Percentiles rank a stretch among this genome's conserved stretches.
Evolutionary conservation across 1,140 invertebrate species (phyloP).

Genomic region (Diprion similis): DNA sequence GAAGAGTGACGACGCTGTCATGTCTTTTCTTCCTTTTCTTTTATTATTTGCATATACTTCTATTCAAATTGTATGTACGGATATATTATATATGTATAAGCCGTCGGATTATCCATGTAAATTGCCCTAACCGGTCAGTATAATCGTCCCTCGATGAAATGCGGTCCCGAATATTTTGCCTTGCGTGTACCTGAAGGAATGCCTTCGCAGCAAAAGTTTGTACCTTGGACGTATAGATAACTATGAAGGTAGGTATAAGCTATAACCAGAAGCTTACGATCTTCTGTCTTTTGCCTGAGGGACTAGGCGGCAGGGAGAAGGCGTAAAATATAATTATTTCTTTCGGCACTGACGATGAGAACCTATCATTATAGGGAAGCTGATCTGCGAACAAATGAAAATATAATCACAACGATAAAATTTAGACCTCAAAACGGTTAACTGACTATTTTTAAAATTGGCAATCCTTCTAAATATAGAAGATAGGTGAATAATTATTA

Average conservation of each 20-base stretch:
- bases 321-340: constrained; percentile 1
- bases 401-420: not conserved
- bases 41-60: no score
- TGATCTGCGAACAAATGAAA: not conserved
- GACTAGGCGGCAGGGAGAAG: not conserved
- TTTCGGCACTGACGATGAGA: not conserved
- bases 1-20: no score
- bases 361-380: constrained; percentile 3
- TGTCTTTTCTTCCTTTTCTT: no score
- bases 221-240: not conserved
- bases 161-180: not conserved
- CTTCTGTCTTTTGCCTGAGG: not conserved
- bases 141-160: not conserved
- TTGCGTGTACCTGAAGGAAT: not conserved
- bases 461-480: no score
- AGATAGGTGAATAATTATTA: no score
- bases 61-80: no score
- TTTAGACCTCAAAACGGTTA: not conserved
- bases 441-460: no score
- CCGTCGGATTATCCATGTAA: no score
- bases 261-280: not conserved
- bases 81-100: no score
- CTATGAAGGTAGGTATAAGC: not conserved
- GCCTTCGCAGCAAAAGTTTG: not conserved
- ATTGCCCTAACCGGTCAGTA: no score